Conservation (phyloP, 2,888 invertebrate species). For the Rhorus exstirpatorius region DNA sequence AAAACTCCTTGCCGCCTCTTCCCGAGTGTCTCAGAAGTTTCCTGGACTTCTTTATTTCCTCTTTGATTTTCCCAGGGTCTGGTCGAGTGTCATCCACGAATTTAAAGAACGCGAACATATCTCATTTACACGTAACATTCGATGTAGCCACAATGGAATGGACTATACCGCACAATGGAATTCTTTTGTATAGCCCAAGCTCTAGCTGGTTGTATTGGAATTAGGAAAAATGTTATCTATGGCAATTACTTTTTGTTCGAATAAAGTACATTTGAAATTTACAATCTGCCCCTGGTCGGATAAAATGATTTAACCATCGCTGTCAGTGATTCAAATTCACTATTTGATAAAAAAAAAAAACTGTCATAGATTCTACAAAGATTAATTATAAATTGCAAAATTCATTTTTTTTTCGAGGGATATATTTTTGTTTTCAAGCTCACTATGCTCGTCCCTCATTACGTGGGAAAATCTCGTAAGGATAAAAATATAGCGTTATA, state of each 20-base stretch:
- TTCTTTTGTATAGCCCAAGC: background rate
- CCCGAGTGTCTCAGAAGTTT: conserved; percentile 59
- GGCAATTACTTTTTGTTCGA: background rate
- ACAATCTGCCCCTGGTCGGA: too few relatives aligned
- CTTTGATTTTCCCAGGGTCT: conserved; percentile 12
- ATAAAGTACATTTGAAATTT: too few relatives aligned
- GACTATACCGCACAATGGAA: conserved; percentile 6
- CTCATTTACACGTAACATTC: conserved; percentile 18
- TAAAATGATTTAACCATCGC: too few relatives aligned
- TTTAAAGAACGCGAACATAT: conserved; percentile 45
- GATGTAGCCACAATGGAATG: conserved; percentile 7
- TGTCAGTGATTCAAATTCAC: background rate
- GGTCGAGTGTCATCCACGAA: conserved; percentile 40
- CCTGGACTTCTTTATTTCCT: conserved; percentile 51
- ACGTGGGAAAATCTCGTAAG: conserved; percentile 53
- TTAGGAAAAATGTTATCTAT: background rate
- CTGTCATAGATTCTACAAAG: background rate
- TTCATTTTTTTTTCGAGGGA: background rate
- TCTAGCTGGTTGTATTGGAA: background rate
- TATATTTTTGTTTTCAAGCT: background rate
- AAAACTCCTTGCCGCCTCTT: conserved; percentile 57
- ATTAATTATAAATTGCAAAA: background rate
- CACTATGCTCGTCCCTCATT: conserved; percentile 19
- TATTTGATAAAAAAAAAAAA: background rate
- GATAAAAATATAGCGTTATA: conserved; percentile 63